Percentiles rank a stretch among this genome's conserved stretches.
phyloP scores from a whole-genome alignment of 2,888 invertebrate species.

The Epinotia bilunana region DNA sequence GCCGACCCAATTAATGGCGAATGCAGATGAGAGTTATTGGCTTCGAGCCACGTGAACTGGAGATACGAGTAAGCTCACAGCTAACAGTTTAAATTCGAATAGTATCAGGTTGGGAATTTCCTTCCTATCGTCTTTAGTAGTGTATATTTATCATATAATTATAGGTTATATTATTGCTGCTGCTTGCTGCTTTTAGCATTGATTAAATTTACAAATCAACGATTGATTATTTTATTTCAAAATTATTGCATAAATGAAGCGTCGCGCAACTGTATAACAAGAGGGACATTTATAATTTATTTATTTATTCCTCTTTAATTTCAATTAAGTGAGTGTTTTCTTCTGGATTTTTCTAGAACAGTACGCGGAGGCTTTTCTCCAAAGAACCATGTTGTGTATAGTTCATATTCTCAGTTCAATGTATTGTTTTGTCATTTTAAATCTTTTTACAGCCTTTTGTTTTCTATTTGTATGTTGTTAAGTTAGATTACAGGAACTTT shows the following conservation, averaged over 20 bases:
- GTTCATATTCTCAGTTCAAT: not conserved
- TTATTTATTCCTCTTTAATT: not conserved
- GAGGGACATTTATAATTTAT: not conserved
- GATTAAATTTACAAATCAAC: too few species aligned
- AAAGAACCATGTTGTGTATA: not conserved
- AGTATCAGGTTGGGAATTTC: constrained; percentile 1
- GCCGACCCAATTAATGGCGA: constrained; percentile 27
- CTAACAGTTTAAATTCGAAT: constrained; percentile 5
- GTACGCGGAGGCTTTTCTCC: not conserved
- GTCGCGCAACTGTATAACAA: not conserved
- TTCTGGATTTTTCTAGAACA: not conserved
- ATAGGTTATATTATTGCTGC: too few species aligned
- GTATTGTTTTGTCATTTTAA: not conserved
- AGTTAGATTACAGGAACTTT: not conserved
- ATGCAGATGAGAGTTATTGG: constrained; percentile 31
- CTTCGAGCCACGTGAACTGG: constrained; percentile 6
- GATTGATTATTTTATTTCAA: too few species aligned
- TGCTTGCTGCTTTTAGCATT: too few species aligned
- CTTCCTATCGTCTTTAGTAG: not conserved
- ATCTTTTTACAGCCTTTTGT: not conserved
- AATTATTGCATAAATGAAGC: not conserved
- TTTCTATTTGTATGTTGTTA: not conserved
- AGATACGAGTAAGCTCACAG: constrained; percentile 1
- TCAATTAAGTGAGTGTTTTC: not conserved
- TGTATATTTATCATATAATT: too few species aligned